Base-by-base conservation (phyloP, 2,888 invertebrate genomes). In the Scotopteryx bipunctaria region DNA sequence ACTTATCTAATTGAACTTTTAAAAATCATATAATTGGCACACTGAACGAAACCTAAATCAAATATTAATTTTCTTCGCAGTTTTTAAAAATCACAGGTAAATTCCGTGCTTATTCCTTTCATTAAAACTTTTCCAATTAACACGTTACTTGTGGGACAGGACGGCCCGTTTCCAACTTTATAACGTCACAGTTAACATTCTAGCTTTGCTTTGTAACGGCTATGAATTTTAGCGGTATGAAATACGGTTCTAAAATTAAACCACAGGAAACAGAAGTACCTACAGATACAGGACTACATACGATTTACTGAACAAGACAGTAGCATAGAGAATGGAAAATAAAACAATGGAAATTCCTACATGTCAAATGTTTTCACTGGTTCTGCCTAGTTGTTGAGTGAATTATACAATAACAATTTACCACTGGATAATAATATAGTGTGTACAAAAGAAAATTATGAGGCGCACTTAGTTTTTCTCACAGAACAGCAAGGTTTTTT, bases 111-210 rank as follows among this genome's bases (percentile, higher is more conserved):
- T 47, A 29, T 37, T 37, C 31, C 21, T 43, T 38, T 43, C n/a
- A 40, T 32, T 17, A 25, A 16, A 47, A 47, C 47, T 47, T 47
- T 27, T 9, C 40, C 25, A 47, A 47, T 47, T 47, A 46, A 23
- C 40, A 41, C 47, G 27, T 19, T n/a, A 35, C 33, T 35, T 41
- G 6, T n/a, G 19, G 9, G 4, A 23, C 15, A 27, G 33, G 2
- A n/a, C n/a, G n/a, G n/a, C n/a, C n/a, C n/a, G n/a, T n/a, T n/a
- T n/a, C n/a, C n/a, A n/a, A n/a, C n/a, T n/a, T n/a, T n/a, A n/a
- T n/a, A n/a, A n/a, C n/a, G n/a, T n/a, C n/a, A n/a, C 40, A n/a
- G 25, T 27, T 23, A 23, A 11, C 1, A 27, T 9, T 27, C 27
- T 27, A 27, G 27, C 27, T 27, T 11, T 11, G 11, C 11, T 27